Evolutionary conservation across 2,888 invertebrate genomes (phyloP), one percentile per base, ranked within the genome.

Genomic region (Pyrocoelia pectoralis): DNA sequence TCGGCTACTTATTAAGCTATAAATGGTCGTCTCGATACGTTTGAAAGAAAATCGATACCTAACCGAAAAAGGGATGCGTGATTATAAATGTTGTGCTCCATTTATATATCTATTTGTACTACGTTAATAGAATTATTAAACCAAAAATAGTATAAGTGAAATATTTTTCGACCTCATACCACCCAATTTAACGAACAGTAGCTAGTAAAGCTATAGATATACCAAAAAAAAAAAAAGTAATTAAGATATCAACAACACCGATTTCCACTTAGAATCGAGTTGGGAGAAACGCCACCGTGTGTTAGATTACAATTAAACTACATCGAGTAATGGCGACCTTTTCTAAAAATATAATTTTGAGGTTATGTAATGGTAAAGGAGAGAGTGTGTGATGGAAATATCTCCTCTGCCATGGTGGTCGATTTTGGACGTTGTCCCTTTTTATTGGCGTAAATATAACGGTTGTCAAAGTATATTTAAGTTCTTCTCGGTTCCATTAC

Each of bases 261-360:
- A 62, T 66, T 66, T 66, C 66, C 66, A 66, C 66, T 66, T 62
- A 66, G 61, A 65, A 66, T 48, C 59, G 50, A 62, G 48, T 53
- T 43, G n/a, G 38, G 41, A 49, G 53, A 51, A 63, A 58, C 57
- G 61, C 66, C 62, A 62, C 62, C 29, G 66, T 51, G 55, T 56
- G 56, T 58, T 76, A 75, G 75, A 75, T 75, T 75, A 73, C 76
- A 76, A 33, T 76, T 75, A 74, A 4, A 15, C 3, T 12, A 43
- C 43, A 15, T 43, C 4, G 13, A 12, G n/a, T 40, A 41, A 19
- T 33, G 8, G 8, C 13, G 13, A 13, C 43, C 13, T 43, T 43
- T 15, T 43, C 43, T 43, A 43, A 15, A 43, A 24, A 24, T 24
- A n/a, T n/a, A n/a, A 3, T 24, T 24, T 33, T 33, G 9, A 33